phyloP scores from a whole-genome alignment of 53 echinoderm and acorn worm genomes.

The Mesocentrotus franciscanus region DNA sequence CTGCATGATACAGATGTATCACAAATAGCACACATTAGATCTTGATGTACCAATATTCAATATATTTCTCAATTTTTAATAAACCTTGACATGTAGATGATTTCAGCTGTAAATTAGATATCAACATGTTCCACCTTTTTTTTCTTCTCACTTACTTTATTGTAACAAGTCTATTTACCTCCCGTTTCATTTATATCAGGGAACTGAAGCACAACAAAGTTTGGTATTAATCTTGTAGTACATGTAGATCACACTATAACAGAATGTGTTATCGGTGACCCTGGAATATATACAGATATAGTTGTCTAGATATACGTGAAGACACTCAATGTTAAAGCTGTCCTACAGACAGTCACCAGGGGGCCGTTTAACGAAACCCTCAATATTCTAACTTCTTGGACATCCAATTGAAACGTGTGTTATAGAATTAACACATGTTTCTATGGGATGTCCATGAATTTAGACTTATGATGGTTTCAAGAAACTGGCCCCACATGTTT shows the following conservation, averaged over 20 bases:
- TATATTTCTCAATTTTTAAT: not conserved
- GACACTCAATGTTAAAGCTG: not conserved
- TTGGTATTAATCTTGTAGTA: not conserved
- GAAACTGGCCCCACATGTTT: no score
- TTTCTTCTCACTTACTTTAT: not conserved
- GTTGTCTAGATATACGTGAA: not conserved
- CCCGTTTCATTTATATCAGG: not conserved
- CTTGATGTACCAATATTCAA: not conserved
- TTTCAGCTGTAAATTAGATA: not conserved
- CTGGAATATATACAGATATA: no score
- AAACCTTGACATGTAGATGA: not conserved
- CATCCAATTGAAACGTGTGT: no score
- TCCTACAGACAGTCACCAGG: no score
- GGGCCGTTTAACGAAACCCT: no score
- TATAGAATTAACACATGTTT: no score
- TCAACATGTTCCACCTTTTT: not conserved
- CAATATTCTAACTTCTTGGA: no score
- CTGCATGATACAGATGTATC: not conserved
- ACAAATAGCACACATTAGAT: not conserved
- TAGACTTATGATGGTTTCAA: no score
- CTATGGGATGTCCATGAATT: no score
- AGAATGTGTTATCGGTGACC: no score
- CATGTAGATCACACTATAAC: not conserved
- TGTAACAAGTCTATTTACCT: not conserved
- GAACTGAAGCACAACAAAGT: not conserved